Evolutionary conservation across 2,113 vertebrate genomes (phyloP).

Genomic region (Clinocottus analis): DNA sequence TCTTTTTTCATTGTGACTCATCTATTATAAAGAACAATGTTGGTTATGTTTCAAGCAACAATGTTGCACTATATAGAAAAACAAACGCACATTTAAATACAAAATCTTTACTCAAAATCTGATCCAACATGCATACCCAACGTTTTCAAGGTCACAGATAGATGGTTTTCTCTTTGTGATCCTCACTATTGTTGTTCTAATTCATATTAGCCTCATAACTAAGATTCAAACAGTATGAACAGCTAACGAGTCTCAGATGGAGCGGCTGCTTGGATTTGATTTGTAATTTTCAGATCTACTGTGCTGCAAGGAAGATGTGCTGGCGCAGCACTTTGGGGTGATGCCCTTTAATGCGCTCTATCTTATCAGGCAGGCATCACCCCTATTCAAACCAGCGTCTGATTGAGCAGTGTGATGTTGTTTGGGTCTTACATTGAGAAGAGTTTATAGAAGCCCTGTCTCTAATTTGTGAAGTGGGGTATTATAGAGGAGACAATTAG

Average conservation of each 20-base stretch:
- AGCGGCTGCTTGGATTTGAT: conserved; percentile 55
- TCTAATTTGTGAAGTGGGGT: conserved; percentile 78
- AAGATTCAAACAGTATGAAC: conserved; percentile 29
- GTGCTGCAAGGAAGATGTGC: conserved; percentile 58
- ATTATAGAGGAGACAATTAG: conserved; percentile 80
- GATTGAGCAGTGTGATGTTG: conserved; percentile 64
- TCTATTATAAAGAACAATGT: background rate
- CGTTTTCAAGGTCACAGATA: conserved; percentile 23
- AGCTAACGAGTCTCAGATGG: conserved; percentile 27
- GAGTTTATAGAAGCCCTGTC: conserved; percentile 63
- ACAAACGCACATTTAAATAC: background rate
- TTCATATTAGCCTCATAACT: conserved; percentile 29
- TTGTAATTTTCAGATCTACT: conserved; percentile 61
- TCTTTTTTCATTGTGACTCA: background rate
- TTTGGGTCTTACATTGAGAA: conserved; percentile 67
- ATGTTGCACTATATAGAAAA: background rate
- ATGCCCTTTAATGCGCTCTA: conserved; percentile 76
- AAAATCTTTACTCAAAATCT: background rate
- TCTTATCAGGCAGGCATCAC: conserved; percentile 71
- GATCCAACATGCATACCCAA: background rate
- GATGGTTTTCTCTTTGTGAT: conserved; percentile 9
- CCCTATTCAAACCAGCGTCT: conserved; percentile 61
- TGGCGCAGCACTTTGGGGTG: conserved; percentile 65
- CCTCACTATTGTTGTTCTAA: conserved; percentile 2
- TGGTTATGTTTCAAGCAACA: background rate